A percentile compares a stretch with the other conserved stretches of the same genome.
Evolutionary conservation across 2,113 vertebrate genomes (phyloP).

Genomic region (Xerus inauris): DNA sequence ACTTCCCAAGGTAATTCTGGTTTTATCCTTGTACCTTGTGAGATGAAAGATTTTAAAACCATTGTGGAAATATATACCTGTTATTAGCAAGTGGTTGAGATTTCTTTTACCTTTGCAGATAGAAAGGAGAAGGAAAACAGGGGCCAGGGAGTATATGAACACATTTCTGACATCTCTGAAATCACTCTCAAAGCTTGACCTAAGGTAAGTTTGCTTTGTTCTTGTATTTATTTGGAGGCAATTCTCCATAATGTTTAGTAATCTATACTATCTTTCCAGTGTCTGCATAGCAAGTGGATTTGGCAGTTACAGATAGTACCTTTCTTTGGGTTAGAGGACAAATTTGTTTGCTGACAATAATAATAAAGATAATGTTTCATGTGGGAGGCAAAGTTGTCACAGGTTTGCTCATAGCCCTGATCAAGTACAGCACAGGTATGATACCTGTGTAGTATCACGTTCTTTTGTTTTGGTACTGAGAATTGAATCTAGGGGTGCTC

Average conservation of each 20-base stretch:
- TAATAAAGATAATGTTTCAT: not conserved
- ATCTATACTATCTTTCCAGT: conserved; percentile 31
- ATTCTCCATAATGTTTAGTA: not conserved
- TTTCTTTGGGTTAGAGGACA: not conserved
- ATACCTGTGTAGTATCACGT: not conserved
- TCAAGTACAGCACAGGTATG: not conserved
- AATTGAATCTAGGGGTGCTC: too few relatives aligned
- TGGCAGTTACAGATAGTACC: conserved; percentile 1
- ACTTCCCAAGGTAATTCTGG: conserved; percentile 49
- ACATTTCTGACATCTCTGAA: conserved; percentile 31
- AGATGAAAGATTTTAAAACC: conserved; percentile 53
- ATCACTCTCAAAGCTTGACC: conserved; percentile 8
- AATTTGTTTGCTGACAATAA: conserved; percentile 18
- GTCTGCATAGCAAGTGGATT: not conserved
- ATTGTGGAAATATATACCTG: not conserved
- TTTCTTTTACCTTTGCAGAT: conserved; percentile 28
- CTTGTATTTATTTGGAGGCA: not conserved
- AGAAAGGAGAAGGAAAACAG: not conserved
- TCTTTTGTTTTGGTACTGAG: too few relatives aligned
- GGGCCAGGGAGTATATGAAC: not conserved
- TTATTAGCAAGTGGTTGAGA: conserved; percentile 13
- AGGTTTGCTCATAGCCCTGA: not conserved
- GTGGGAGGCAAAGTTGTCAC: not conserved
- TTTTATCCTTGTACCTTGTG: conserved; percentile 3
- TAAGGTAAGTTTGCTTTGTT: conserved; percentile 6